These are phyloP conservation scores for Hozukius guyotensis DNA, from an alignment of 2,797 vertebrate genomes.

Conservation along the genomic window DNA sequence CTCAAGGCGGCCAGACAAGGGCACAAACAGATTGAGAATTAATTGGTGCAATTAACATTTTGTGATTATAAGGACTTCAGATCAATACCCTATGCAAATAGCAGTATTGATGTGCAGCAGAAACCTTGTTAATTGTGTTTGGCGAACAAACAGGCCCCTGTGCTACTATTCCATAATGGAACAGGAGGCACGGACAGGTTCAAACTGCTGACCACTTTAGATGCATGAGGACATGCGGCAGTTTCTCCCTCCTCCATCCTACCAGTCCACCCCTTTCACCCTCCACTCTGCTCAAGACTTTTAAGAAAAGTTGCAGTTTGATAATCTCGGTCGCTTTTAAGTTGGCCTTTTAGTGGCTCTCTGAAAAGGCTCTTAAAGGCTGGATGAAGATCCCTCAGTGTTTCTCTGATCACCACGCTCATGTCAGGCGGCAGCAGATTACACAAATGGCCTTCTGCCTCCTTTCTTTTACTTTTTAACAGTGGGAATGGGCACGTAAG, in stretches of 20 bases:
- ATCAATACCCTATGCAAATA: conserved; percentile 97
- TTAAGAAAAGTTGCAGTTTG: conserved; percentile 79
- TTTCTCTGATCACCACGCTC: conserved; percentile 73
- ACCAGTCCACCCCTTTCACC: conserved; percentile 43
- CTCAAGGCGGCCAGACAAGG: conserved; percentile 88
- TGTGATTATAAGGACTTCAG: conserved; percentile 94
- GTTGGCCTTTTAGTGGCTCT: conserved; percentile 67
- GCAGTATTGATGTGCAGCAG: conserved; percentile 89
- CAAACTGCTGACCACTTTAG: conserved; percentile 84
- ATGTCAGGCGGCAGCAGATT: conserved; percentile 72
- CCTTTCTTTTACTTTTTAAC: conserved; percentile 71
- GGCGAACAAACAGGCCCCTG: conserved; percentile 78
- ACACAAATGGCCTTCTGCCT: conserved; percentile 71
- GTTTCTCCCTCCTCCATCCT: conserved; percentile 56
- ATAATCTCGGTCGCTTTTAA: conserved; percentile 74
- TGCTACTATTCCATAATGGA: conserved; percentile 87
- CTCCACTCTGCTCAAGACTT: conserved; percentile 59
- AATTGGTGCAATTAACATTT: conserved; percentile 99
- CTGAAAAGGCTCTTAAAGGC: conserved; percentile 71
- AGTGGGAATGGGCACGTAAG: conserved; percentile 53
- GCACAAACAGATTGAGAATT: conserved; percentile 96
- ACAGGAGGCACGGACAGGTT: conserved; percentile 83
- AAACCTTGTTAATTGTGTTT: conserved; percentile 89
- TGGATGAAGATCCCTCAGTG: conserved; percentile 66
- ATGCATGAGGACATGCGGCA: conserved; percentile 68